These are phyloP conservation scores for Sinocyclocheilus grahami DNA, from an alignment of 2,113 vertebrate species.

Conservation along the genomic window DNA sequence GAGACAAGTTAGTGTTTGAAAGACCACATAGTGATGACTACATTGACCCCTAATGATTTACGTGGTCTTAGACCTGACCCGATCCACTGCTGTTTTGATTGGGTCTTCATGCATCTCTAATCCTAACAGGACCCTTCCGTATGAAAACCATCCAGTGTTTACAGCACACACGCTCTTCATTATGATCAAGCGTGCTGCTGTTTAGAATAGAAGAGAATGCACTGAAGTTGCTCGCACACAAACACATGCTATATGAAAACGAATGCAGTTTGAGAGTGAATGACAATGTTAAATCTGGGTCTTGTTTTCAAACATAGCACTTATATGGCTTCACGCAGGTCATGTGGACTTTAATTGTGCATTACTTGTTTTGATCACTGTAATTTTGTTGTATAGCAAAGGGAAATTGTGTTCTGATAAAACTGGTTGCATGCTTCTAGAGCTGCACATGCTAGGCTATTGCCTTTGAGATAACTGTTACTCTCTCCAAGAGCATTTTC, in stretches of 20 bases:
- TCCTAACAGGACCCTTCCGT: not conserved
- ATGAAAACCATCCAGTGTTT: not conserved
- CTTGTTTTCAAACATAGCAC: too few relatives aligned
- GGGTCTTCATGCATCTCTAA: slow-evolving; percentile 9
- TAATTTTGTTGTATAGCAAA: too few relatives aligned
- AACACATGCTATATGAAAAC: too few relatives aligned
- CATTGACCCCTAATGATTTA: slow-evolving; percentile 47
- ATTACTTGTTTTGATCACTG: too few relatives aligned
- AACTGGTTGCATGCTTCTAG: too few relatives aligned
- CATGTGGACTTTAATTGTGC: too few relatives aligned
- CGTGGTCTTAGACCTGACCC: slow-evolving; percentile 48
- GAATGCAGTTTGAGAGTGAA: too few relatives aligned
- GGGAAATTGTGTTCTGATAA: too few relatives aligned
- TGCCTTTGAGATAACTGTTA: not conserved
- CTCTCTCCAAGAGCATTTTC: not conserved
- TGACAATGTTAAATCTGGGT: too few relatives aligned
- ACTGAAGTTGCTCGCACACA: too few relatives aligned
- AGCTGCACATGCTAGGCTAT: not conserved
- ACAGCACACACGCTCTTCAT: not conserved
- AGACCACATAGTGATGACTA: slow-evolving; percentile 26
- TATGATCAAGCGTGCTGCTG: not conserved
- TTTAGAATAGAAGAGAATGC: too few relatives aligned
- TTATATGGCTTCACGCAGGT: too few relatives aligned
- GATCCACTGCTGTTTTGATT: slow-evolving; percentile 27
- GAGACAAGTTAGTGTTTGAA: slow-evolving; percentile 27